Evolutionary conservation across 2,113 vertebrate genomes (phyloP).

Genomic region (Chionis minor): DNA sequence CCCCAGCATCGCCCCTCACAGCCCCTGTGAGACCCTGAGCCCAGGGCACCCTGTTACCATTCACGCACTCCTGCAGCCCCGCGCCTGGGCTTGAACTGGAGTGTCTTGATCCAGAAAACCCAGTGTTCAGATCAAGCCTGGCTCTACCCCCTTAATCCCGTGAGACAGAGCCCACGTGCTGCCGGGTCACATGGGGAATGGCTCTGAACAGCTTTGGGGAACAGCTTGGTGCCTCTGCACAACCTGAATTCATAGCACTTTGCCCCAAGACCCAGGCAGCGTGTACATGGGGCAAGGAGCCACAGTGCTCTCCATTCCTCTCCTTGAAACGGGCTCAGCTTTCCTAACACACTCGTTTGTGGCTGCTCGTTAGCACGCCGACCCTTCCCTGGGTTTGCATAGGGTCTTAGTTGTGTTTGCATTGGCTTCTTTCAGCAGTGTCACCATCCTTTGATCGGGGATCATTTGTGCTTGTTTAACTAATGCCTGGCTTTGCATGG

Average conservation of each 20-base stretch:
- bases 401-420: not conserved
- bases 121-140: not conserved
- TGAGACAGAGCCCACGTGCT: not conserved
- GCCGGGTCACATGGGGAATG: rapidly evolving
- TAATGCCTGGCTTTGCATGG: not conserved
- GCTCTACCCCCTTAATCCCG: not conserved
- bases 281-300: not conserved
- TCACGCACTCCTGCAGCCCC: not conserved
- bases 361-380: rapidly evolving
- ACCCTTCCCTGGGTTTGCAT: not conserved
- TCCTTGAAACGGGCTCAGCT: not conserved
- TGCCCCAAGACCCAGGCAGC: not conserved
- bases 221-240: not conserved
- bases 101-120: not conserved
- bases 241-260: not conserved
- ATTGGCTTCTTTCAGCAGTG: not conserved
- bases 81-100: rapidly evolving
- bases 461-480: not conserved
- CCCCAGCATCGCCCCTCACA: not conserved
- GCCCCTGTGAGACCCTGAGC: not conserved
- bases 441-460: not conserved
- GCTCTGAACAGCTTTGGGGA: not conserved
- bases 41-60: not conserved
- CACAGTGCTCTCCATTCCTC: not conserved
- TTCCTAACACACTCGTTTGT: not conserved